Base-by-base conservation (phyloP, 1,140 invertebrate species). In the Gonatopus flavifemur region DNA sequence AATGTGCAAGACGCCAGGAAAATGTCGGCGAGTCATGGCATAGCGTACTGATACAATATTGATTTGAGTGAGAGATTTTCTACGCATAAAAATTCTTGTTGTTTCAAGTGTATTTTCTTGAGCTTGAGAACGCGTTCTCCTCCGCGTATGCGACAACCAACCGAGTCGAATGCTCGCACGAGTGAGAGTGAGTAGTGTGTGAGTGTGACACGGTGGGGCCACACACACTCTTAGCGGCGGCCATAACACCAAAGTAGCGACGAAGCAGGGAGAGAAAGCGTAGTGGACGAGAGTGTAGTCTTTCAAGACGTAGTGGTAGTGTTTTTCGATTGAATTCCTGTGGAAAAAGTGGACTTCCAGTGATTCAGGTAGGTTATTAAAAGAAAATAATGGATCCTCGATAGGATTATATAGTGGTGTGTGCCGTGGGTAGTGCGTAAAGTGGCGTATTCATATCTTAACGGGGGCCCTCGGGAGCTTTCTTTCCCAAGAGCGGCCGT, bases 401-500 rank as follows among this genome's bases (percentile, higher is more conserved):
- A 43, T 50, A 5, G 35, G 21, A 57, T n/a, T 55, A 55, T 66
- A 59, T 58, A 57, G 46, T 47, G 47, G 47, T 55, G 54, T 28
- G 30, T 50, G 39, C 38, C 33, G 43, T 48, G 46, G n/a, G 49
- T 47, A 45, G 42, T 42, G 49, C 44, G 49, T 57, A 54, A n/a
- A 59, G 48, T 55, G 49, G 58, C 46, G 28, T 28, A 28, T 28
- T 43, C 43, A 36, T 25, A 56, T 42, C 58, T 46, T 62, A 41
- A 48, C 51, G 40, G 59, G 63, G 66, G 62, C 65, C 64, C 66
- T 69, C 66, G 66, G 59, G 71, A 70, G 74, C 76, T 78, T 77
- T 78, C 75, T 74, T 77, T 75, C 65, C 60, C 59, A n/a, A n/a
- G 65, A 73, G 66, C 61, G 70, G 67, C 64, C 63, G 64, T 62